These are phyloP conservation scores for Elephantulus edwardii DNA, from an alignment of 2,113 vertebrate genomes.

Conservation along the genomic window DNA sequence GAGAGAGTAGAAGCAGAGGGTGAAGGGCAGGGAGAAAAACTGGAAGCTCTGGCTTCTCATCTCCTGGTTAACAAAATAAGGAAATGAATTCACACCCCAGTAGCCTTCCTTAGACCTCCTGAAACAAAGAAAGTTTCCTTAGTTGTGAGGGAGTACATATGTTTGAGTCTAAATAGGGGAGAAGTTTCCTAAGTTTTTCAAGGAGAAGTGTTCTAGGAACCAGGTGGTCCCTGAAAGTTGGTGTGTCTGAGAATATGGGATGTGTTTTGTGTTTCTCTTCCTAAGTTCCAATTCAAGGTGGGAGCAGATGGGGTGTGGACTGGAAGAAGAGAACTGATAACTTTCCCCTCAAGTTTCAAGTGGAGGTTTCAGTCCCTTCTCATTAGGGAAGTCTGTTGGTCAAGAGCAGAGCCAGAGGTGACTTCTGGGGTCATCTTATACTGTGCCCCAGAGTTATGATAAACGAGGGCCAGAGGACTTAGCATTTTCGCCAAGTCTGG, in stretches of 20 bases:
- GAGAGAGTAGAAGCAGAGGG: constrained; percentile 37
- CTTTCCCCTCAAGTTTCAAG: not conserved
- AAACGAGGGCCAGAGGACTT: not conserved
- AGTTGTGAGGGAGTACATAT: not conserved
- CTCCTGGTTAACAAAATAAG: constrained; percentile 74
- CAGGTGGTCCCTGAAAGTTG: constrained; percentile 18
- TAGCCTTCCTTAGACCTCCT: constrained; percentile 69
- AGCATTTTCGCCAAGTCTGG: not conserved
- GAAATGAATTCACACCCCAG: constrained; percentile 76
- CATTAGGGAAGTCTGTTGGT: not conserved
- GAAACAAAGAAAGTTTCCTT: constrained; percentile 78
- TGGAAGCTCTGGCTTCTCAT: constrained; percentile 47
- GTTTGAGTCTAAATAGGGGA: not conserved
- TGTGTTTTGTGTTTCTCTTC: constrained; percentile 5
- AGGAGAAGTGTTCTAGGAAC: constrained; percentile 39
- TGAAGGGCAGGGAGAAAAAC: constrained; percentile 63
- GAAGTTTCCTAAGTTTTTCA: constrained; percentile 52
- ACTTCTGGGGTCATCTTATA: not conserved
- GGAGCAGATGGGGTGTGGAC: not conserved
- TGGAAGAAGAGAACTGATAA: not conserved
- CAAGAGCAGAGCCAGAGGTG: constrained; percentile 33
- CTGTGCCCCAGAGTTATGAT: constrained; percentile 35
- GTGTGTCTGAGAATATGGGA: not conserved
- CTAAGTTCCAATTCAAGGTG: not conserved
- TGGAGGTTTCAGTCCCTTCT: not conserved